Percentiles rank a stretch among this genome's conserved stretches.
phyloP scores from a whole-genome alignment of 2,797 vertebrate genomes.

The Gouania willdenowi region DNA sequence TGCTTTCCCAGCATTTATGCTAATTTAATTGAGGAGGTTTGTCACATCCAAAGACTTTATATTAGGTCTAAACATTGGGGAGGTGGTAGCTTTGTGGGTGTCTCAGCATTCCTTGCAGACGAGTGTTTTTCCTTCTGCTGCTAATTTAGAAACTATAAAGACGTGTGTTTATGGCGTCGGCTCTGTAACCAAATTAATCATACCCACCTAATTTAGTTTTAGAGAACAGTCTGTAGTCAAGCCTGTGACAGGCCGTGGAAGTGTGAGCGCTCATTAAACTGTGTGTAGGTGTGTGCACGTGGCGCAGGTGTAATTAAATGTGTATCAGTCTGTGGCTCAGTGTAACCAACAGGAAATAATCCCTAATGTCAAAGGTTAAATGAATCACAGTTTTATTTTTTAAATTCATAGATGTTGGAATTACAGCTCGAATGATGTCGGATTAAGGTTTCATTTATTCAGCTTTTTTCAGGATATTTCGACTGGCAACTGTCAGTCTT shows the following conservation, averaged over 20 bases:
- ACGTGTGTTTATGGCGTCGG: constrained; percentile 1
- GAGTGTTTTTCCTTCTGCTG: constrained; percentile 13
- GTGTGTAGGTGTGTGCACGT: constrained; percentile 3
- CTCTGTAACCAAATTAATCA: constrained; percentile 28
- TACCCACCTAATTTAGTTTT: constrained; percentile 26
- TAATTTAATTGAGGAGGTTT: constrained; percentile 53
- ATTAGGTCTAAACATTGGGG: constrained; percentile 42
- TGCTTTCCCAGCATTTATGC: constrained; percentile 52
- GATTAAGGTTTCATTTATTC: too few species aligned
- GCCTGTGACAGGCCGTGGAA: constrained; percentile 29
- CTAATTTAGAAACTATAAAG: constrained; percentile 17
- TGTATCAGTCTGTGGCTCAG: too few species aligned
- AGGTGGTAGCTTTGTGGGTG: constrained; percentile 36
- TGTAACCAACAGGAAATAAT: too few species aligned
- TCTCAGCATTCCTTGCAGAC: constrained; percentile 24
- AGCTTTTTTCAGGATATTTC: too few species aligned
- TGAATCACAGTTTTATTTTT: too few species aligned
- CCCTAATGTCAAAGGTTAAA: too few species aligned
- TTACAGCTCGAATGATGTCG: too few species aligned
- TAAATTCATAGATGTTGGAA: too few species aligned
- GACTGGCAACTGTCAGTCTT: too few species aligned
- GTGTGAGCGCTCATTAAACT: constrained; percentile 7
- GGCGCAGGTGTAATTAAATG: too few species aligned
- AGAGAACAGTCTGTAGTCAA: constrained; percentile 16
- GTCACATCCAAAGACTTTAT: constrained; percentile 39